Base-by-base conservation (phyloP, 1,140 invertebrate genomes). In the Latrodectus geometricus region DNA sequence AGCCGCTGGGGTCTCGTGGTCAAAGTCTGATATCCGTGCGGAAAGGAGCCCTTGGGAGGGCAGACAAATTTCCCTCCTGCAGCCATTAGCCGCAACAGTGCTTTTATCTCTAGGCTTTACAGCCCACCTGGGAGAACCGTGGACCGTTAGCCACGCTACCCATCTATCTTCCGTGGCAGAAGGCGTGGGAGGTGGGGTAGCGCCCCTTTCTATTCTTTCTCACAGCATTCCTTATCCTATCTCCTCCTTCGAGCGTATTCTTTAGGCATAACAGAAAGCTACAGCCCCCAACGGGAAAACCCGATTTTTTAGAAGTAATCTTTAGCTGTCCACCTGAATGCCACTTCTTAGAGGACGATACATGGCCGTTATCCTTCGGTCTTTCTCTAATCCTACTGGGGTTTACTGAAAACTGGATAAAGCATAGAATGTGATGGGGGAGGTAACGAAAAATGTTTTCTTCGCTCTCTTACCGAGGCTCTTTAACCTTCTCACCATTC, bases 61-160 rank as follows among this genome's bases (percentile, higher is more conserved):
- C 83, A 86, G 83, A 86, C 83, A 86, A 86, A 86, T 86, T 86
- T 86, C 83, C 83, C 83, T 86, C 83, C 76, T 77, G 48, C 75
- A 78, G 52, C 83, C 83, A 86, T 86, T 86, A 86, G 83, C 83
- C 83, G 76, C 83, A 86, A 86, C 83, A 86, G 74, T 86, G 83
- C 83, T 86, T 86, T 86, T 86, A 86, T 86, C 83, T 86, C 74
- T 61, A 8, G 76, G 74, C 83, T 86, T 86, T 86, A 86, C 74
- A 72, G 83, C 83, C 83, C 83, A 73, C 83, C 69, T 77, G 83
- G 83, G 83, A 86, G 74, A 56, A 17, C 75, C 83, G 49, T 72
- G 83, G 83, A 86, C 83, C 83, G 83, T 86, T 86, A 86, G 83
- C 83, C 76, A 78, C 65, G 65, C 68, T 78, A 72, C 65, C 83